These are phyloP conservation scores for Latrodectus hesperus DNA, from an alignment of 2,888 invertebrate genomes.

Conservation along the genomic window DNA sequence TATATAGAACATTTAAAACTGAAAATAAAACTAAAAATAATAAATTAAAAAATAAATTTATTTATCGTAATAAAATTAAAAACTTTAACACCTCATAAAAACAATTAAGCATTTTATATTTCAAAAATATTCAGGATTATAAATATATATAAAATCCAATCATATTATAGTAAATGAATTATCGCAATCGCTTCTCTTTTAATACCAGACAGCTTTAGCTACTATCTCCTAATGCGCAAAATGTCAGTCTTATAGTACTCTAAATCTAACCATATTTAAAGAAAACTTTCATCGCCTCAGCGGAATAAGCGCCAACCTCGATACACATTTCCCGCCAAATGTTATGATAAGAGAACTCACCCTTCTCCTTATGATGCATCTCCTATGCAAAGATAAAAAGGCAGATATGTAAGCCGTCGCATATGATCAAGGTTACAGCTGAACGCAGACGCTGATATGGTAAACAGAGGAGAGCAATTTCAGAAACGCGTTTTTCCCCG, in stretches of 20 bases:
- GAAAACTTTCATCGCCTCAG: slow-evolving; percentile 16
- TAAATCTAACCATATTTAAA: slow-evolving; percentile 24
- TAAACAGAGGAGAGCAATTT: slow-evolving; percentile 48
- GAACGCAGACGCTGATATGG: slow-evolving; percentile 68
- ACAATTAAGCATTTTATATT: no score
- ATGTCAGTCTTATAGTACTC: slow-evolving; percentile 44
- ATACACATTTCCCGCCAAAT: slow-evolving; percentile 67
- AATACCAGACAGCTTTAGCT: slow-evolving; percentile 40
- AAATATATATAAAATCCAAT: no score
- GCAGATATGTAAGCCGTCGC: slow-evolving; percentile 67
- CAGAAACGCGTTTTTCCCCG: slow-evolving; percentile 41
- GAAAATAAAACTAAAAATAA: no score
- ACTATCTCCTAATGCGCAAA: slow-evolving; percentile 56
- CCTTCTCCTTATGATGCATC: slow-evolving; percentile 61
- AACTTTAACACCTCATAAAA: no score
- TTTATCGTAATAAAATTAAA: no score
- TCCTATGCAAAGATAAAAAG: slow-evolving; percentile 68
- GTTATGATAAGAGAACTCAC: slow-evolving; percentile 68
- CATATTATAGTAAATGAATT: slow-evolving; percentile 39
- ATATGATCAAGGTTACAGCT: slow-evolving; percentile 68
- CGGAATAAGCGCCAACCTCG: slow-evolving; percentile 51
- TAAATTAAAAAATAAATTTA: no score
- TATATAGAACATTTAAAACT: no score
- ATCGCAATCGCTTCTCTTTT: slow-evolving; percentile 34
- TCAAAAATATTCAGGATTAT: no score